phyloP scores from a whole-genome alignment of 2,113 vertebrate genomes.

The Silurus glanis region DNA sequence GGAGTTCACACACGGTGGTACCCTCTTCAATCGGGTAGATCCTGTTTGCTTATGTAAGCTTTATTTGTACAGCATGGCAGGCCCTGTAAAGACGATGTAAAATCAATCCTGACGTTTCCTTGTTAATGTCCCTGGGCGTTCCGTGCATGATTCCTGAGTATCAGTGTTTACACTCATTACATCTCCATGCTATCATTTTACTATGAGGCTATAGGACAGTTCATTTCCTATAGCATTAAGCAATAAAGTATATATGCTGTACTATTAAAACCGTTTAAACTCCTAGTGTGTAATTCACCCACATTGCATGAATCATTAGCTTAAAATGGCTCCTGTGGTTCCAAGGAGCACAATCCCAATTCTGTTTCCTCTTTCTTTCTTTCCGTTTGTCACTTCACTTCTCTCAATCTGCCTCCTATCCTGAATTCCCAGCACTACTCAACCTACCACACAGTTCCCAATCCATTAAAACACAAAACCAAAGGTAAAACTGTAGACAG shows the following conservation, averaged over 20 bases:
- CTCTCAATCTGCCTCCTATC: background rate
- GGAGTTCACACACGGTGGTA: background rate
- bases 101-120: background rate
- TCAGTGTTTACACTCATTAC: background rate
- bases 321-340: background rate
- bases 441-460: background rate
- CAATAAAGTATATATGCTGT: too few species aligned
- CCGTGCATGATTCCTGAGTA: background rate
- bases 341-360: background rate
- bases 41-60: background rate
- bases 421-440: background rate
- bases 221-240: too few species aligned
- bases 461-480: background rate
- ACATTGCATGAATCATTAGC: constrained; percentile 24
- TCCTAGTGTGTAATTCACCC: background rate
- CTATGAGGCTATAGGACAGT: background rate
- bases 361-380: background rate
- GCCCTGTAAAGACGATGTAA: background rate
- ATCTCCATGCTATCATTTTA: background rate
- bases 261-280: background rate
- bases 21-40: background rate
- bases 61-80: background rate
- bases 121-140: background rate
- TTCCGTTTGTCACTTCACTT: background rate
- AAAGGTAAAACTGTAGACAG: background rate